These are phyloP conservation scores for Odontomachus brunneus DNA, from an alignment of 1,140 invertebrate genomes.

Conservation along the genomic window DNA sequence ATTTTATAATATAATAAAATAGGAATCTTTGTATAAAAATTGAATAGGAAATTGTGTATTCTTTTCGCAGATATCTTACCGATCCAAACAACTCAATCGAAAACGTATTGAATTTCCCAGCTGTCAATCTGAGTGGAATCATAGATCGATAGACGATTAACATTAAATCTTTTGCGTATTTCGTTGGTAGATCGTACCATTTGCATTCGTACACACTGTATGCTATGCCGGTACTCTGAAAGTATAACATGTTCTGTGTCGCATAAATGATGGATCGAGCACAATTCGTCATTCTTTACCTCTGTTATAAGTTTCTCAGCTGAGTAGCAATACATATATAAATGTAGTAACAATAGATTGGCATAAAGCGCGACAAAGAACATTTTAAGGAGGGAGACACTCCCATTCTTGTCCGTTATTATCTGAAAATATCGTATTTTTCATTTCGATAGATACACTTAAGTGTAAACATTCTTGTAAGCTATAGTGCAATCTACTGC, in stretches of 20 bases:
- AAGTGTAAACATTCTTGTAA: not conserved
- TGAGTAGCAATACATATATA: constrained; percentile 68
- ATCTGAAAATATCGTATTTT: constrained; percentile 34
- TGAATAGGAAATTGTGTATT: not conserved
- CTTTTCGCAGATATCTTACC: constrained; percentile 13
- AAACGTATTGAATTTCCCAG: not conserved
- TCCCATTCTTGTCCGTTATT: not conserved
- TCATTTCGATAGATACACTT: not conserved
- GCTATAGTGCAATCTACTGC: not conserved
- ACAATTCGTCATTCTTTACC: constrained; percentile 49
- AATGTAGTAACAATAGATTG: constrained; percentile 4
- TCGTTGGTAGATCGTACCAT: not conserved
- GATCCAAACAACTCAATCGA: constrained; percentile 5
- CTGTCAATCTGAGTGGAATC: not conserved
- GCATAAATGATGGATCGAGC: not conserved
- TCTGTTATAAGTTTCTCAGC: constrained; percentile 56
- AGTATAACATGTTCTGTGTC: not conserved
- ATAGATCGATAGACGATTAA: not conserved
- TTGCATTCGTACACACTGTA: too few relatives aligned
- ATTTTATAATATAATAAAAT: too few relatives aligned
- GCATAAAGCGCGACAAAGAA: constrained; percentile 54
- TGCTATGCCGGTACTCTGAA: not conserved
- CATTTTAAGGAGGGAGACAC: not conserved
- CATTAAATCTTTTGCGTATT: not conserved
- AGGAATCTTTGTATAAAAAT: too few relatives aligned